A percentile compares a stretch with the other conserved stretches of the same genome.
phyloP scores from a whole-genome alignment of 2,113 vertebrate genomes.

The Gambusia holbrooki region DNA sequence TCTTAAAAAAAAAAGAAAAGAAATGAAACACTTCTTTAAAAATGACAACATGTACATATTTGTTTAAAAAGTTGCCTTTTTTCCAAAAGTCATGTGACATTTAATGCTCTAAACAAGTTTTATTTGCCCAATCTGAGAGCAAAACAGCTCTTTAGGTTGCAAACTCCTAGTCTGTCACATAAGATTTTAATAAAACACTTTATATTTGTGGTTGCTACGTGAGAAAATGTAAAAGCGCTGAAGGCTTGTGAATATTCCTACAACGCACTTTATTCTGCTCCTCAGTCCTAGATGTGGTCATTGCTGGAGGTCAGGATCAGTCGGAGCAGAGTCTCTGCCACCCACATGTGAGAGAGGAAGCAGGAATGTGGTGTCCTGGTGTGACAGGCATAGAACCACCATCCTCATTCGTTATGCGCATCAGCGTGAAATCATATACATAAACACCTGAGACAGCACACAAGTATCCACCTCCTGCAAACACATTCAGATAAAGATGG shows the following conservation, averaged over 20 bases:
- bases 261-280: background rate
- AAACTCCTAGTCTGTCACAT: background rate
- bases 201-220: background rate
- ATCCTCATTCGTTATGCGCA: constrained; percentile 39
- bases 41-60: too few relatives aligned
- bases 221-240: background rate
- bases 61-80: too few relatives aligned
- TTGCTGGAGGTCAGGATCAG: constrained; percentile 41
- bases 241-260: background rate
- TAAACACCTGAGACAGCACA: constrained; percentile 19
- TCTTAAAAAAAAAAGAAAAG: too few relatives aligned
- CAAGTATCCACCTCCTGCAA: constrained; percentile 28
- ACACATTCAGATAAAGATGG: constrained; percentile 47
- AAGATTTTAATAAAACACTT: background rate
- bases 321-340: constrained; percentile 41
- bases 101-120: too few relatives aligned
- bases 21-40: too few relatives aligned
- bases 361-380: constrained; percentile 69
- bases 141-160: too few relatives aligned
- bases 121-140: too few relatives aligned
- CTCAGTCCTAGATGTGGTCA: background rate
- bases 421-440: constrained; percentile 35
- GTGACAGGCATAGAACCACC: constrained; percentile 49
- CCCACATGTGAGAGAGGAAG: constrained; percentile 50
- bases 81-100: too few relatives aligned